phyloP scores from a whole-genome alignment of 2,113 vertebrate genomes.

The Dasyurus viverrinus region DNA sequence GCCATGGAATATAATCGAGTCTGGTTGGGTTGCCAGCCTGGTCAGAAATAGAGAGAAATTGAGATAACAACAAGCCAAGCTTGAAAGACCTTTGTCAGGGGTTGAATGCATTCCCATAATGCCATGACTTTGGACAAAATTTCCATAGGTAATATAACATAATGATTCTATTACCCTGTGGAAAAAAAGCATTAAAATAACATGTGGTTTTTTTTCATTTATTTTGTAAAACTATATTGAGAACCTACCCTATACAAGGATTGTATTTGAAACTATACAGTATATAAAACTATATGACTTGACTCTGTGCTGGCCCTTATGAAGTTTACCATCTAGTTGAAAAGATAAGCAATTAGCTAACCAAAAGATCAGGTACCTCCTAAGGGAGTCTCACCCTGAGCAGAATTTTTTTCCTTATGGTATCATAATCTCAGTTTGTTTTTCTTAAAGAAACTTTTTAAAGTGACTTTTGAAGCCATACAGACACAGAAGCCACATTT shows the following conservation, averaged over 20 bases:
- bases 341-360: background rate
- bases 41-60: background rate
- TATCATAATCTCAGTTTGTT: background rate
- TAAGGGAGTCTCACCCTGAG: background rate
- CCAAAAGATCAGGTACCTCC: background rate
- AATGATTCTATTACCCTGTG: background rate
- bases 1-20: background rate
- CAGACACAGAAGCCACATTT: background rate
- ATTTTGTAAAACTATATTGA: background rate
- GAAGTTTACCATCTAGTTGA: background rate
- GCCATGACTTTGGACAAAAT: background rate
- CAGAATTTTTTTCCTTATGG: background rate
- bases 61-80: background rate
- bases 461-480: background rate
- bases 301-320: background rate
- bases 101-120: too few relatives aligned
- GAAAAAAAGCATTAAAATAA: conserved; percentile 1
- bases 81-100: background rate
- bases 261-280: background rate
- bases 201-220: background rate
- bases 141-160: background rate
- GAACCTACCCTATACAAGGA: background rate
- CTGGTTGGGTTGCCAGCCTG: background rate
- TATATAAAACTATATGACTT: background rate
- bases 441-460: background rate